Conservation (phyloP, 2,797 vertebrate genomes). For the Acipenser oxyrinchus region DNA sequence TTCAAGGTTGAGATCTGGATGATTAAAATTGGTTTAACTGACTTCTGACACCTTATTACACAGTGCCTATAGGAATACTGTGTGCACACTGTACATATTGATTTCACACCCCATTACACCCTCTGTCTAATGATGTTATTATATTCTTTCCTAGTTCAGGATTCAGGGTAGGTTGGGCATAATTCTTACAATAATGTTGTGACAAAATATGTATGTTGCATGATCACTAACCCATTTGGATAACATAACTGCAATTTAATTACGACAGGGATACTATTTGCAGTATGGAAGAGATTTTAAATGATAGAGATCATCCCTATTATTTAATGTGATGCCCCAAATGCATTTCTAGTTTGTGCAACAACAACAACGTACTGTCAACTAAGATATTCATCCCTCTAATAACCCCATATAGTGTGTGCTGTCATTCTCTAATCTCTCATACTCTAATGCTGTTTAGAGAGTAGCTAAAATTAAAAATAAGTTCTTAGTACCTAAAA, state of each 20-base stretch:
- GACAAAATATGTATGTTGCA: conserved; percentile 1
- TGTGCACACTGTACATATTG: conserved; percentile 56
- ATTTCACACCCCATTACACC: conserved; percentile 67
- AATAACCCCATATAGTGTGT: neutral
- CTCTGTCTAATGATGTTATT: conserved; percentile 57
- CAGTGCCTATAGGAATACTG: conserved; percentile 48
- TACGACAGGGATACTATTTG: neutral
- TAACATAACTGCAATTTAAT: too few species aligned
- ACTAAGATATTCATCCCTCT: neutral
- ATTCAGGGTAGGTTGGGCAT: conserved; percentile 41
- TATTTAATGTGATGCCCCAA: neutral
- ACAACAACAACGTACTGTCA: neutral
- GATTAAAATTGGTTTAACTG: conserved; percentile 63
- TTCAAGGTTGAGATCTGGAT: conserved; percentile 46
- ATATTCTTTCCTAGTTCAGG: conserved; percentile 46
- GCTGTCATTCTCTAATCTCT: too few species aligned
- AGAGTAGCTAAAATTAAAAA: too few species aligned
- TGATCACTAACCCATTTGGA: too few species aligned
- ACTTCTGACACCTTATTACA: conserved; percentile 68
- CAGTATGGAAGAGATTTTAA: neutral
- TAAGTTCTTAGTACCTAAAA: too few species aligned
- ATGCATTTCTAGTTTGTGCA: too few species aligned
- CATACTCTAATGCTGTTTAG: too few species aligned
- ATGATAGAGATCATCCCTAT: neutral
- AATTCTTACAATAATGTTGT: conserved; percentile 34